A percentile compares a stretch with the other conserved stretches of the same genome.
Conservation (phyloP, 2,797 vertebrate genomes). For the Poecilia gillii region DNA sequence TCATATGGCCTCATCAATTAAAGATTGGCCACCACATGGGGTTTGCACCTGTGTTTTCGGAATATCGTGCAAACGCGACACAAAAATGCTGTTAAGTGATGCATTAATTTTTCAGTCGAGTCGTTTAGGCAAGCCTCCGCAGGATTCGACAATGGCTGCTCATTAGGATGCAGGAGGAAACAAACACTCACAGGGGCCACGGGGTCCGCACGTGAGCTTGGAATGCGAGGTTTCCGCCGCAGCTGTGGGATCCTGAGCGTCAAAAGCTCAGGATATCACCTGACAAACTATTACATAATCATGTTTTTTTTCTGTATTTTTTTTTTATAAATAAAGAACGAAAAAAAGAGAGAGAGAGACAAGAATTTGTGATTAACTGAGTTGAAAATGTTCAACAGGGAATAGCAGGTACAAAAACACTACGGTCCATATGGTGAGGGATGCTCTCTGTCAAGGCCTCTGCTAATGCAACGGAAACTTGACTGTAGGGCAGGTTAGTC, state of each 20-base stretch:
- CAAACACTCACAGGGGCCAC: conserved; percentile 46
- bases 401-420: background rate
- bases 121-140: conserved; percentile 76
- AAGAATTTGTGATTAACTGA: background rate
- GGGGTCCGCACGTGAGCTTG: conserved; percentile 33
- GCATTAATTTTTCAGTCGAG: conserved; percentile 79
- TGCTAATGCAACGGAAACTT: conserved; percentile 34
- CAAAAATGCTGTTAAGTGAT: conserved; percentile 78
- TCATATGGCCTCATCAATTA: conserved; percentile 75
- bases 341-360: background rate
- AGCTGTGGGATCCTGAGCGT: conserved; percentile 19
- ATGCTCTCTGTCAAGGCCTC: conserved; percentile 39
- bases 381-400: conserved; percentile 18
- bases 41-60: conserved; percentile 76
- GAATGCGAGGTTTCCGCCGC: conserved; percentile 20
- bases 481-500: conserved; percentile 40
- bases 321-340: background rate
- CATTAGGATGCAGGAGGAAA: conserved; percentile 70
- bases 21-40: conserved; percentile 64
- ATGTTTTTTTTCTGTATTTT: background rate
- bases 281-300: conserved; percentile 7
- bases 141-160: conserved; percentile 65
- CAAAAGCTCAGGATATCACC: background rate
- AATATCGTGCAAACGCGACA: conserved; percentile 63
- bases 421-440: conserved; percentile 21